phyloP scores from a whole-genome alignment of 2,113 vertebrate species.

The Cavia porcellus region DNA sequence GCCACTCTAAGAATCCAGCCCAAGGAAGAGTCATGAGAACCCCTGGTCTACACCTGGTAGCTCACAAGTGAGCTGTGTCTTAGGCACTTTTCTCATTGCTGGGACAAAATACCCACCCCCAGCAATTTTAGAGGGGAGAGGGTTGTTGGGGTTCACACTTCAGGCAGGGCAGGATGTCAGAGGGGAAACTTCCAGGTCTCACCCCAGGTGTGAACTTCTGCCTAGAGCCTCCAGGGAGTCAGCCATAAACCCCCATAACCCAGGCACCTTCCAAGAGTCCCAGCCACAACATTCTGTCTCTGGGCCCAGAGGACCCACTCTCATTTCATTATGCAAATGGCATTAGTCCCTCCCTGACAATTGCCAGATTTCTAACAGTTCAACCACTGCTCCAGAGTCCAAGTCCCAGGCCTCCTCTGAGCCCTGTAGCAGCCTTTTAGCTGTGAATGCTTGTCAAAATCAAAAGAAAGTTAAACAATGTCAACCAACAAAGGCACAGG shows the following conservation, averaged over 20 bases:
- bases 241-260: background rate
- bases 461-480: background rate
- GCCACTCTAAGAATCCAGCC: background rate
- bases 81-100: background rate
- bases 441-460: background rate
- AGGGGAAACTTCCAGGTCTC: background rate
- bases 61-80: background rate
- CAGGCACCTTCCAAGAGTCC: background rate
- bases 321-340: background rate
- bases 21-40: background rate
- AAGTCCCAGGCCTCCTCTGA: background rate
- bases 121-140: background rate
- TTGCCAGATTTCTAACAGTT: background rate
- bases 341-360: background rate
- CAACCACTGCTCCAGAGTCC: background rate
- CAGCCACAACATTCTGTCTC: background rate
- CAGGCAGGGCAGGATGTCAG: background rate
- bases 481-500: background rate
- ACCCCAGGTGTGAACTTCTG: background rate
- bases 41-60: background rate
- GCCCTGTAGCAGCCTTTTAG: background rate
- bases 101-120: background rate
- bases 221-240: background rate
- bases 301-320: background rate
- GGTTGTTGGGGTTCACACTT: background rate